A percentile compares a stretch with the other conserved stretches of the same genome.
phyloP scores from a whole-genome alignment of 1,140 invertebrate genomes.

The Euwallacea similis region DNA sequence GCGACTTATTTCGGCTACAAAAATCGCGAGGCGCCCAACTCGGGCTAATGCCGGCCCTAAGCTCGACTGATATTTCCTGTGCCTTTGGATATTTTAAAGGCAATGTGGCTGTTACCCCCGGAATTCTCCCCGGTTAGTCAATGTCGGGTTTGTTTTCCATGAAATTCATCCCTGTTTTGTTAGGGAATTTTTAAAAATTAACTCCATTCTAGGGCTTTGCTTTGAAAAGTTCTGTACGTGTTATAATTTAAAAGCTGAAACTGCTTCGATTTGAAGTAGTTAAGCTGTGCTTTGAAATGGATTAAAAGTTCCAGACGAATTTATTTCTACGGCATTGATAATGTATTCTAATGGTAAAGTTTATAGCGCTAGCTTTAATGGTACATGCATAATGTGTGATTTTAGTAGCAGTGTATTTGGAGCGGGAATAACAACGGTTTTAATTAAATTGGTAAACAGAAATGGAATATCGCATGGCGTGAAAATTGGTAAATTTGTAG shows the following conservation, averaged over 20 bases:
- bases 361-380: not conserved
- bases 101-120: conserved; percentile 2
- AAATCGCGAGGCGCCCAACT: conserved; percentile 18
- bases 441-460: conserved; percentile 10
- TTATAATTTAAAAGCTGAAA: too few relatives aligned
- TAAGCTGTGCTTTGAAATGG: not conserved
- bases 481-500: conserved; percentile 7
- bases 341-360: not conserved
- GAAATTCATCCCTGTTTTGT: too few relatives aligned
- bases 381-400: not conserved
- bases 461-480: conserved; percentile 12
- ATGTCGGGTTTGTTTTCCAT: not conserved
- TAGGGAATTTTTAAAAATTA: too few relatives aligned
- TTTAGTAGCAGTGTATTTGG: not conserved
- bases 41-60: conserved; percentile 8
- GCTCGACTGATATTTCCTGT: conserved; percentile 2
- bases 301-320: not conserved
- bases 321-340: not conserved
- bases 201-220: too few relatives aligned
- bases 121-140: not conserved
- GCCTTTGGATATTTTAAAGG: conserved; percentile 10
- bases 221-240: too few relatives aligned
- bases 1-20: conserved; percentile 24
- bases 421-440: not conserved
- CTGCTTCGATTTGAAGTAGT: too few relatives aligned